phyloP scores from a whole-genome alignment of 2,113 vertebrate genomes.

The Struthidea cinerea region DNA sequence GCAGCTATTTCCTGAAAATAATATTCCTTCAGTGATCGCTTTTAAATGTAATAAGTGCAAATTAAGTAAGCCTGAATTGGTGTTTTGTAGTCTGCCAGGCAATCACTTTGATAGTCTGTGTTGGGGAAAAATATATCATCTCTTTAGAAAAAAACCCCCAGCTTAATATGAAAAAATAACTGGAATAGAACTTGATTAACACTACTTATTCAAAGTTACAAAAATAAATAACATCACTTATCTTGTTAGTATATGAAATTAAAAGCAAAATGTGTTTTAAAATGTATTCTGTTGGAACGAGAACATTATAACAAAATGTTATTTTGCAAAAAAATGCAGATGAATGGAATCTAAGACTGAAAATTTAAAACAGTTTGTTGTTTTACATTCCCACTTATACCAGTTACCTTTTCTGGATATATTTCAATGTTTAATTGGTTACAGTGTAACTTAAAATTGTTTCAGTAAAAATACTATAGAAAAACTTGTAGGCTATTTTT shows the following conservation, averaged over 20 bases:
- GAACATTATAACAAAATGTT: neutral
- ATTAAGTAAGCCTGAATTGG: neutral
- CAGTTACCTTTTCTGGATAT: neutral
- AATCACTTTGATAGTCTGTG: neutral
- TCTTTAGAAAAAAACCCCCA: neutral
- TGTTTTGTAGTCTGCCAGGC: neutral
- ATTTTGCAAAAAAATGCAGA: neutral
- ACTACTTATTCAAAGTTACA: neutral
- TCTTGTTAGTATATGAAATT: neutral
- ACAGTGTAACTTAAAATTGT: neutral
- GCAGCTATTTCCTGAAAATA: neutral
- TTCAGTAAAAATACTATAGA: neutral
- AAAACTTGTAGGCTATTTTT: neutral
- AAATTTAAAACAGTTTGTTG: neutral
- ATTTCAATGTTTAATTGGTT: neutral
- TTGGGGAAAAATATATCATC: neutral
- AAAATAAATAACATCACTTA: neutral
- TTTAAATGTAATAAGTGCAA: neutral
- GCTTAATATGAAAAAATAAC: neutral
- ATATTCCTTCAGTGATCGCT: neutral
- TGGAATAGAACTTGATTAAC: neutral
- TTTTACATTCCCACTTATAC: neutral
- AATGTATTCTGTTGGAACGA: rapidly evolving
- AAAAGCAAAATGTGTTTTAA: neutral
- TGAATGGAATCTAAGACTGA: neutral